A percentile compares a stretch with the other conserved stretches of the same genome.
These are phyloP conservation scores for Vultur gryphus DNA, from an alignment of 2,797 vertebrate genomes.

Conservation along the genomic window DNA sequence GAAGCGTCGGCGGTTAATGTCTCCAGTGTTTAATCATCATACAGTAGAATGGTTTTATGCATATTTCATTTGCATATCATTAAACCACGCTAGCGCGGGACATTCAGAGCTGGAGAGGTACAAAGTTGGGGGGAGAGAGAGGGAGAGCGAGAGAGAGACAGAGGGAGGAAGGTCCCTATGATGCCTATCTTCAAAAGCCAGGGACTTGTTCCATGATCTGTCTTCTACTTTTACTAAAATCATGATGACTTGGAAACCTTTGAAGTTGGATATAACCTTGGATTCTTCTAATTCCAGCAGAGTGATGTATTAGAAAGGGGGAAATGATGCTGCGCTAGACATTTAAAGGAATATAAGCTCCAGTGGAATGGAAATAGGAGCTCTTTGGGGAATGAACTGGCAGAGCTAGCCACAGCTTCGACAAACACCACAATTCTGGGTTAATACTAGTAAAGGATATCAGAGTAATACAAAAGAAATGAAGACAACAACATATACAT, in stretches of 20 bases:
- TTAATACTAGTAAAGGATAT: slow-evolving; percentile 59
- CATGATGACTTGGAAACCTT: slow-evolving; percentile 74
- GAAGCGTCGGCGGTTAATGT: slow-evolving; percentile 86
- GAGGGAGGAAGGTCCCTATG: slow-evolving; percentile 66
- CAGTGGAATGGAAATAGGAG: slow-evolving; percentile 76
- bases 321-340: slow-evolving; percentile 68
- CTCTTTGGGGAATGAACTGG: slow-evolving; percentile 72
- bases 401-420: slow-evolving; percentile 62
- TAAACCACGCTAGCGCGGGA: slow-evolving; percentile 81
- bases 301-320: slow-evolving; percentile 69
- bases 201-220: slow-evolving; percentile 70
- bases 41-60: slow-evolving; percentile 99
- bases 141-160: background rate
- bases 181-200: slow-evolving; percentile 75
- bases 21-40: slow-evolving; percentile 98
- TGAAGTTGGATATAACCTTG: slow-evolving; percentile 78
- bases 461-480: slow-evolving; percentile 62
- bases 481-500: slow-evolving; percentile 65
- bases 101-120: slow-evolving; percentile 73
- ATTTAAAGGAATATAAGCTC: slow-evolving; percentile 76
- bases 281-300: slow-evolving; percentile 75
- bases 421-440: slow-evolving; percentile 56
- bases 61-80: slow-evolving; percentile 99
- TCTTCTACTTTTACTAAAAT: slow-evolving; percentile 75
- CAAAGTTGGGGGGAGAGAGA: slow-evolving; percentile 74